Evolutionary conservation across 2,113 vertebrate species (phyloP).

Genomic region (Mus musculus): GRCm39 chr14:88663001-88663500

Average conservation of each 20-base stretch:
- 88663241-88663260: not conserved
- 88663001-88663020: not conserved
- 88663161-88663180: not conserved
- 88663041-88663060: not conserved
- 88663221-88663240: not conserved
- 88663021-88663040: not conserved
- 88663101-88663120: not conserved
- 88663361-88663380: too few relatives aligned
- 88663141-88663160: not conserved
- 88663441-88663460: not conserved
- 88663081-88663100: not conserved
- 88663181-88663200: not conserved
- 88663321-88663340: not conserved
- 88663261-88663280: not conserved
- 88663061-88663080: not conserved
- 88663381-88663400: not conserved
- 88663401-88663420: not conserved
- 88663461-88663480: not conserved
- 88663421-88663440: not conserved
- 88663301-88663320: not conserved
- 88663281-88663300: not conserved
- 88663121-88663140: not conserved
- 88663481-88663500: not conserved
- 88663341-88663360: not conserved
- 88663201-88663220: not conserved